phyloP scores from a whole-genome alignment of 2,113 vertebrate species.

The Oncorhynchus masou region DNA sequence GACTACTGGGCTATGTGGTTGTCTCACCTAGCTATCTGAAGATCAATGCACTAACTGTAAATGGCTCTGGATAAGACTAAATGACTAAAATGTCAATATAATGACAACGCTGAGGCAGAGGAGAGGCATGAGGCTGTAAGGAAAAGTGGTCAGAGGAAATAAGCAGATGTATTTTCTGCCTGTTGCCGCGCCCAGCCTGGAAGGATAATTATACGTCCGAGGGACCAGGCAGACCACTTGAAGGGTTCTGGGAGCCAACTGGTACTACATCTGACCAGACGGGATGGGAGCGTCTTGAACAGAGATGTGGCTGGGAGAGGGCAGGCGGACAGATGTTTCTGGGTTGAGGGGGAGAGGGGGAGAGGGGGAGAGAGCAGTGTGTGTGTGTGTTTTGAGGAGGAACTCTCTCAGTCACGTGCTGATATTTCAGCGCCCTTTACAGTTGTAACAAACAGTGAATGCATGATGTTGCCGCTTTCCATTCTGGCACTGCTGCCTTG shows the following conservation, averaged over 20 bases:
- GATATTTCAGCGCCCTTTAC: background rate
- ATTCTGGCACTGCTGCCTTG: background rate
- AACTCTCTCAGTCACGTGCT: background rate
- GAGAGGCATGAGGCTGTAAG: slow-evolving; percentile 6
- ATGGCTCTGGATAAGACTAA: too few relatives aligned
- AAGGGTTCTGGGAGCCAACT: background rate
- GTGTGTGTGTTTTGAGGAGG: background rate
- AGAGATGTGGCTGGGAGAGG: background rate
- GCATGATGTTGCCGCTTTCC: background rate
- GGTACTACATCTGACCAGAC: background rate
- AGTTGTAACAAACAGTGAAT: background rate
- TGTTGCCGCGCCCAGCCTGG: too few relatives aligned
- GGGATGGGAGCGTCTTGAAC: background rate
- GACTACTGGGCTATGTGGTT: too few relatives aligned
- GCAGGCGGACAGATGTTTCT: slow-evolving; percentile 33
- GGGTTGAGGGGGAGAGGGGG: too few relatives aligned
- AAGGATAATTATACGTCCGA: slow-evolving; percentile 66
- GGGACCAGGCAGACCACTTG: background rate
- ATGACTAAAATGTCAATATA: too few relatives aligned
- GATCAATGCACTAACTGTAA: too few relatives aligned
- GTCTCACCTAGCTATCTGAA: too few relatives aligned
- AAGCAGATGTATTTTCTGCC: background rate
- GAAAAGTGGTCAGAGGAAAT: slow-evolving; percentile 18
- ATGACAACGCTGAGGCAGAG: background rate
- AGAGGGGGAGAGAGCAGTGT: slow-evolving; percentile 7